Base-by-base conservation (phyloP, 2,113 vertebrate species). In the Aptenodytes forsteri region DNA sequence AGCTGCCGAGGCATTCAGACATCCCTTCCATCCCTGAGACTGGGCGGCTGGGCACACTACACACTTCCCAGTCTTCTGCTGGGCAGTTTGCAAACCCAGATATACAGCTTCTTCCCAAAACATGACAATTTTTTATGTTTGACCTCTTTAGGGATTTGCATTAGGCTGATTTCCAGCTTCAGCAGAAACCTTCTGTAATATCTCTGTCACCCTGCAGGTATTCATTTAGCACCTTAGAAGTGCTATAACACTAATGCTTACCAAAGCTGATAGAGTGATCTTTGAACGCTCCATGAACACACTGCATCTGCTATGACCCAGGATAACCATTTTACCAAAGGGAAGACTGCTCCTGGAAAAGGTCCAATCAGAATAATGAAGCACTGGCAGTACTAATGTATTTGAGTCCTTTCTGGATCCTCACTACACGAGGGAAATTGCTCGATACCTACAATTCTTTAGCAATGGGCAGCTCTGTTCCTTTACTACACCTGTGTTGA, bases 1-100 rank as follows among this genome's bases (percentile, higher is more conserved):
- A 81, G 2, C 11, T 70, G 16, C 12, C 1, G 4, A 76, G 7
- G 12, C 0, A 0, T 52, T 70, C 16, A 50, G 21, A 7, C 2
- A 7, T 18, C 15, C 20, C 21, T 65, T 38, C 36, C 6, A 27
- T 12, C 40, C 26, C 49, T 65, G 26, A 32, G 23, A 14, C 0
- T 66, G 7, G 9, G 26, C 34, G 8, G 4, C 10, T 73, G 36
- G n/a, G 7, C 26, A n/a, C 17, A 16, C 1, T n/a, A 11, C 13
- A 16, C 7, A 17, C 6, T 58, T 76, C 5, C 21, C 14, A n/a
- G 2, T 34, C 11, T 65, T 67, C 44, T 69, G 9, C 44, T 84
- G 34, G 38, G 11, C 26, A 73, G 10, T 27, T 47, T 69, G 13
- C 19, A 91, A 87, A 32, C 6, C 5, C 15, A 56, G 20, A 44